Evolutionary conservation across 1,140 invertebrate genomes (phyloP).

Genomic region (Lethocerus indicus): DNA sequence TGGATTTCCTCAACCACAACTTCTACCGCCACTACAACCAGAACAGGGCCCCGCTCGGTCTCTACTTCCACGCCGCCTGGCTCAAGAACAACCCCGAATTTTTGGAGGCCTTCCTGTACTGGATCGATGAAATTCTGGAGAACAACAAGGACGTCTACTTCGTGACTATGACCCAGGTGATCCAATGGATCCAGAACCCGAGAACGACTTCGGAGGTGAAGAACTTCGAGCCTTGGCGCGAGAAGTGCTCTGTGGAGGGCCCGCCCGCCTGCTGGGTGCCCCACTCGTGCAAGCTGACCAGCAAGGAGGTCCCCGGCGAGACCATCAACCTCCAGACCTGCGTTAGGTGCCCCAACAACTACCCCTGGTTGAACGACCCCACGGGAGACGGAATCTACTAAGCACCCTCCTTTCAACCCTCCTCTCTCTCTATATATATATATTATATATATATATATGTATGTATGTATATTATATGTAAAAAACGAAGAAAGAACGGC

Average conservation of each 20-base stretch:
- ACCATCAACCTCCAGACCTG: conserved; percentile 87
- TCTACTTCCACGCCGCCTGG: conserved; percentile 94
- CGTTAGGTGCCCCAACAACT: conserved; percentile 81
- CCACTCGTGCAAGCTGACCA: conserved; percentile 75
- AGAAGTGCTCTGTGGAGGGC: conserved; percentile 73
- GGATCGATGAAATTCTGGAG: conserved; percentile 80
- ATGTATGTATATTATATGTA: too few relatives aligned
- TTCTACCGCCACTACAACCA: conserved; percentile 90
- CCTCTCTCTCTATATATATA: neutral
- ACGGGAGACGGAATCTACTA: conserved; percentile 82
- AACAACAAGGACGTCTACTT: conserved; percentile 89
- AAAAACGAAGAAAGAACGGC: too few relatives aligned
- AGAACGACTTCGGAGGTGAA: conserved; percentile 66
- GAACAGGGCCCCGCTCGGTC: conserved; percentile 79
- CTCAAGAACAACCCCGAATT: conserved; percentile 88
- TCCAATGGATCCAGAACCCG: conserved; percentile 93
- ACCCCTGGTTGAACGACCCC: conserved; percentile 86
- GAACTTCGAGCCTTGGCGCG: conserved; percentile 86
- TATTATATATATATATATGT: too few relatives aligned
- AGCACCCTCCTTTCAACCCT: conserved; percentile 21
- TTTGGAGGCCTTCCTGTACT: conserved; percentile 81
- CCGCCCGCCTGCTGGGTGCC: conserved; percentile 68
- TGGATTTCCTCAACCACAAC: conserved; percentile 91
- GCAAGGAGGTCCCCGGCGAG: conserved; percentile 82
- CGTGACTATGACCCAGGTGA: conserved; percentile 92